These are phyloP conservation scores for Meriones psammophilus DNA, from an alignment of 2,797 vertebrate species.

Conservation along the genomic window DNA sequence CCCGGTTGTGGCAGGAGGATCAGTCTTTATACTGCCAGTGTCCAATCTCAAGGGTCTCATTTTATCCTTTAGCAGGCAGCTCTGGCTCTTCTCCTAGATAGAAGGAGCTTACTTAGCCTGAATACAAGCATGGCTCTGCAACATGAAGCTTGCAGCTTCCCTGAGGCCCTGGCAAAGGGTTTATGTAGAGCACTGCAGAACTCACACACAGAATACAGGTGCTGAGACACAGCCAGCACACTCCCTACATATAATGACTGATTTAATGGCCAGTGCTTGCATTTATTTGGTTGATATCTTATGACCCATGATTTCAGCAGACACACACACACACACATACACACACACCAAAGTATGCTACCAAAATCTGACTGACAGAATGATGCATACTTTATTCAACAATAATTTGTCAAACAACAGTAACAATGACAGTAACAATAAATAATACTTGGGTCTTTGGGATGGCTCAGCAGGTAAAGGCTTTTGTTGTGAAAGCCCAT, in stretches of 20 bases:
- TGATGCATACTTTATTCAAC: background rate
- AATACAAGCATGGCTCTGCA: background rate
- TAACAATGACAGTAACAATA: background rate
- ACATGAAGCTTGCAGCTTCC: background rate
- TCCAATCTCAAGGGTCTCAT: background rate
- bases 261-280: background rate
- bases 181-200: background rate
- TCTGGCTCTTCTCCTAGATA: background rate
- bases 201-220: background rate
- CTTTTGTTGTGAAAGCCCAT: background rate
- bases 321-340: too few species aligned
- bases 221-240: background rate
- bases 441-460: background rate
- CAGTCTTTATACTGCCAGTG: background rate
- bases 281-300: background rate
- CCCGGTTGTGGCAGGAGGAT: rapidly evolving
- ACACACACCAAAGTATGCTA: background rate
- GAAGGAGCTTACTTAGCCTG: too few species aligned
- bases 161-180: background rate
- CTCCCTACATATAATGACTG: background rate
- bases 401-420: background rate
- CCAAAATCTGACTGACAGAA: background rate
- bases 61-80: background rate
- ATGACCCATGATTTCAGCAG: background rate
- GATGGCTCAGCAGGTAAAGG: background rate